Evolutionary conservation across 1,140 invertebrate genomes (phyloP).

Genomic region (Eriocheir sinensis): DNA sequence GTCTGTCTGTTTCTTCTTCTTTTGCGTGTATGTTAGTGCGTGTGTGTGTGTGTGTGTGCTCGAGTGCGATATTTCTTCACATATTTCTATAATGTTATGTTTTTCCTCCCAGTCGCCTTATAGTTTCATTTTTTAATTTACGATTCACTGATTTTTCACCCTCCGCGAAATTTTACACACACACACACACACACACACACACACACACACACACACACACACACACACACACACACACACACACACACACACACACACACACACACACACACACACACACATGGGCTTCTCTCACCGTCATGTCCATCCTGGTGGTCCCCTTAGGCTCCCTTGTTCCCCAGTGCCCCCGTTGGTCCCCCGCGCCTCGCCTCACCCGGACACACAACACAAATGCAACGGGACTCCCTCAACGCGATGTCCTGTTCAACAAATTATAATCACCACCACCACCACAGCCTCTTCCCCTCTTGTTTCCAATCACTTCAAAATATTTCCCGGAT

Average conservation of each 20-base stretch:
- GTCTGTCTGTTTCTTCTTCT: background rate
- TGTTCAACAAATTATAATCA: background rate
- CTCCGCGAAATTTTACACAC: background rate
- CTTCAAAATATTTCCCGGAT: background rate
- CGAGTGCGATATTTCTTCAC: background rate
- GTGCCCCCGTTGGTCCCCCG: too few species aligned
- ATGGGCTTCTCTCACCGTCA: background rate
- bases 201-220: conserved; percentile 50
- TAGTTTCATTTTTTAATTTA: background rate
- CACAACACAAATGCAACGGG: background rate
- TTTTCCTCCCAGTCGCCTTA: background rate
- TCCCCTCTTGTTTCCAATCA: too few species aligned
- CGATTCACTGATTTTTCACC: background rate
- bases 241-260: conserved; percentile 52
- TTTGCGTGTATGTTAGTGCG: background rate
- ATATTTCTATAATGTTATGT: background rate
- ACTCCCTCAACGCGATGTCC: conserved; percentile 19
- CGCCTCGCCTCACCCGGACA: background rate
- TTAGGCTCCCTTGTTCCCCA: too few species aligned
- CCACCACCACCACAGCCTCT: background rate
- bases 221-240: conserved; percentile 50
- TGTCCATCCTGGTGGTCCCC: too few species aligned
- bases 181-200: conserved; percentile 45
- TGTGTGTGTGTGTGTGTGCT: background rate
- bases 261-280: conserved; percentile 51